Conservation (phyloP, 2,888 invertebrate genomes). For the Lysandra coridon region DNA sequence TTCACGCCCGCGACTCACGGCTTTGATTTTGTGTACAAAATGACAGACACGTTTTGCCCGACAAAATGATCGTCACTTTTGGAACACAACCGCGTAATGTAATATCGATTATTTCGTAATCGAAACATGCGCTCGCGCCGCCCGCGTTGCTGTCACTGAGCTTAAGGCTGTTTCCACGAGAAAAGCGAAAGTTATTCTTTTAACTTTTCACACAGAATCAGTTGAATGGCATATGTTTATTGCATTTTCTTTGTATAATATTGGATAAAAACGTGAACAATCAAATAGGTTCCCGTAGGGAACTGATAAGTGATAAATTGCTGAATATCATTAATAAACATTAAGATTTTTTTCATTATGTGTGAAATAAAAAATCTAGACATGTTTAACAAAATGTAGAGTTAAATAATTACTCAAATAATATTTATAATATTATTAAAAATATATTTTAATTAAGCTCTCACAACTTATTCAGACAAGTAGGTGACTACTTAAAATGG, state of each 20-base stretch:
- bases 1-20: constrained; percentile 11
- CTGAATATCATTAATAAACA: neutral
- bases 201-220: constrained; percentile 48
- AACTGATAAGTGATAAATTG: neutral
- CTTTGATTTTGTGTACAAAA: constrained; percentile 30
- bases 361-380: neutral
- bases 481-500: neutral
- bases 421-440: neutral
- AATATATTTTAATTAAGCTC: neutral
- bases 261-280: constrained; percentile 15
- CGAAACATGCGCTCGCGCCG: constrained; percentile 55
- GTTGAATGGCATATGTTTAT: constrained; percentile 48
- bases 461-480: neutral
- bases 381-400: neutral
- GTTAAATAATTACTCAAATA: neutral
- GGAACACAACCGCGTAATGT: constrained; percentile 29
- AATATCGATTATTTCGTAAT: constrained; percentile 35
- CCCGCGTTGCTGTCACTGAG: constrained; percentile 57
- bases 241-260: constrained; percentile 42
- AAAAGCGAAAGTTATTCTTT: constrained; percentile 64
- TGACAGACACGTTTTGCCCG: constrained; percentile 42
- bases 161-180: constrained; percentile 64
- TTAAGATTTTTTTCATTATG: neutral
- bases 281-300: neutral
- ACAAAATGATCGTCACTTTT: constrained; percentile 43